Percentiles rank a stretch among this genome's conserved stretches.
phyloP scores from a whole-genome alignment of 2,113 vertebrate species.

The Myrmecophaga tridactyla region DNA sequence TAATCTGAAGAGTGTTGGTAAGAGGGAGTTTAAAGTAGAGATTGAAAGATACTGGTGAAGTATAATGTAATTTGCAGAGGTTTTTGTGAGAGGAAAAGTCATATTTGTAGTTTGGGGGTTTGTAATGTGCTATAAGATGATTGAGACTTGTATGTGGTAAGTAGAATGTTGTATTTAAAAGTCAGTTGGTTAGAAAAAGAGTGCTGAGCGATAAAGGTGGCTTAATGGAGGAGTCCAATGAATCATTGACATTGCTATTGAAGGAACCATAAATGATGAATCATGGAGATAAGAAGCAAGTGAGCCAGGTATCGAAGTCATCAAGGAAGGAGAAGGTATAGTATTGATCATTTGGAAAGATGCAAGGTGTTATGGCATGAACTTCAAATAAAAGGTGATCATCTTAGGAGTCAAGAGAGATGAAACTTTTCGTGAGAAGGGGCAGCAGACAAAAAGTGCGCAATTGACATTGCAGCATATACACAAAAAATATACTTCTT shows the following conservation, averaged over 20 bases:
- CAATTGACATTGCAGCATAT: neutral
- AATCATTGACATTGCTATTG: neutral
- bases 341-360: conserved; percentile 20
- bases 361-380: neutral
- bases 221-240: neutral
- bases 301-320: neutral
- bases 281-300: neutral
- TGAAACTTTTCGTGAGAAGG: neutral
- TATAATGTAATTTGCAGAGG: neutral
- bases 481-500: no score
- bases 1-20: neutral
- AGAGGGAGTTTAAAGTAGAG: neutral
- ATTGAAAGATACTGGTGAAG: neutral
- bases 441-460: neutral
- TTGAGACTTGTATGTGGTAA: neutral
- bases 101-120: neutral
- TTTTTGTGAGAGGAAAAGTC: neutral
- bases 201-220: neutral
- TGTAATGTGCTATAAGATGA: neutral
- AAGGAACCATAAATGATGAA: conserved; percentile 32
- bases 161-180: neutral
- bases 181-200: neutral
- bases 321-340: neutral
- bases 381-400: neutral
- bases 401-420: neutral